Percentiles rank a stretch among this genome's conserved stretches.
These are phyloP conservation scores for Nomada fabriciana DNA, from an alignment of 2,888 invertebrate species.

Conservation along the genomic window DNA sequence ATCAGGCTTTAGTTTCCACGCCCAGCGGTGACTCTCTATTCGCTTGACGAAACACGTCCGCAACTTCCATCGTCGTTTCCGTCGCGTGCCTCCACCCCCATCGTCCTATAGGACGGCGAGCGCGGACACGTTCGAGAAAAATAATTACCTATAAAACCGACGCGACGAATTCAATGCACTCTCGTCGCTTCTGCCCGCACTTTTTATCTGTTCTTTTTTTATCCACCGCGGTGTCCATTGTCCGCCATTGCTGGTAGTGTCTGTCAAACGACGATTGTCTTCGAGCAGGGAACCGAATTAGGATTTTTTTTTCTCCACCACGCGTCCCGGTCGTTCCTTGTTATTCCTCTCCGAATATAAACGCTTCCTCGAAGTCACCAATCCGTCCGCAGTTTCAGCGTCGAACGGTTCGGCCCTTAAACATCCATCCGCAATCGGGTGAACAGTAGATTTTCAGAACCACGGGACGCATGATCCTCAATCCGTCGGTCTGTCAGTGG, in stretches of 20 bases:
- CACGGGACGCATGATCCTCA: constrained; percentile 24
- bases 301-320: constrained; percentile 1
- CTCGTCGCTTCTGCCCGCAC: constrained; percentile 18
- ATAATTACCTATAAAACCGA: constrained; percentile 82
- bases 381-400: too few species aligned
- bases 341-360: too few species aligned
- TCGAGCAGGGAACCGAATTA: constrained; percentile 52
- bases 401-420: not conserved
- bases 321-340: not conserved
- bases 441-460: not conserved
- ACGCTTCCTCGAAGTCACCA: too few species aligned
- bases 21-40: constrained; percentile 66
- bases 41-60: constrained; percentile 65
- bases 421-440: constrained; percentile 4
- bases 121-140: constrained; percentile 70
- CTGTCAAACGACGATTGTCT: constrained; percentile 56
- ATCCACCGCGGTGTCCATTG: constrained; percentile 51
- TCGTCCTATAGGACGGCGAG: constrained; percentile 14
- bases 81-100: constrained; percentile 34
- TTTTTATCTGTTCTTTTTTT: constrained; percentile 23
- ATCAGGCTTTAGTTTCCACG: constrained; percentile 74
- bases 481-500: constrained; percentile 21
- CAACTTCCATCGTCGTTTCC: constrained; percentile 39
- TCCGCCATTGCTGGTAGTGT: constrained; percentile 30
- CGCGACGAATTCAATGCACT: constrained; percentile 61